Evolutionary conservation across 1,140 invertebrate genomes (phyloP).

Genomic region (Anastrepha ludens): DNA sequence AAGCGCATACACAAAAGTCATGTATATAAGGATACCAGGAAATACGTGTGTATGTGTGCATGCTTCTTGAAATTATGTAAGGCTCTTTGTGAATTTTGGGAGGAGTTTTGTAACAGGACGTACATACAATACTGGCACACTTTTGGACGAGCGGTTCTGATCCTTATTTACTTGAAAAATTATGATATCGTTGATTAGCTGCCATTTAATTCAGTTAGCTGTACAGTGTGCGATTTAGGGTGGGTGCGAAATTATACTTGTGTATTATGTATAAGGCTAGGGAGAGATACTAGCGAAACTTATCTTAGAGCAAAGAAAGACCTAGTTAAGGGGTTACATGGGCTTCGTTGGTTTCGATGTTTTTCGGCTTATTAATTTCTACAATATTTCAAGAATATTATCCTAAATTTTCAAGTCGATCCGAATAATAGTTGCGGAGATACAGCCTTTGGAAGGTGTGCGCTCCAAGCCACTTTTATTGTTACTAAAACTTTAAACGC

Average conservation of each 20-base stretch:
- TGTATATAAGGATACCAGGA: not conserved
- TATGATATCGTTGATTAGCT: conserved; percentile 23
- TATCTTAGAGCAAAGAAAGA: too few species aligned
- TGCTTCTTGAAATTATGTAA: not conserved
- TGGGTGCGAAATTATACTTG: not conserved
- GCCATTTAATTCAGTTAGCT: not conserved
- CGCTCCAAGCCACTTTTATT: too few species aligned
- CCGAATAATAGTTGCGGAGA: too few species aligned
- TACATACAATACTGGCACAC: not conserved
- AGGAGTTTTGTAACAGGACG: not conserved
- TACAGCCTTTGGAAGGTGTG: too few species aligned
- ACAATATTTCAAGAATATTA: too few species aligned
- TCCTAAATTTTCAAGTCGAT: too few species aligned
- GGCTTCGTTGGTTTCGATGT: too few species aligned
- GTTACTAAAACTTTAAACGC: too few species aligned
- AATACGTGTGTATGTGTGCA: not conserved
- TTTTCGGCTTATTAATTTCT: too few species aligned
- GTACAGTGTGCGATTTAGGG: not conserved
- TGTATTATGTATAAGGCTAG: too few species aligned
- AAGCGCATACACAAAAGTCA: conserved; percentile 31
- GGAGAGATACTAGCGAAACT: too few species aligned
- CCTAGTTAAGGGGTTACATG: too few species aligned
- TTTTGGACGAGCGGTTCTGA: not conserved
- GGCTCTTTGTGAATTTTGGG: not conserved
- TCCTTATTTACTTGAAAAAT: conserved; percentile 24